Evolutionary conservation across 2,888 invertebrate species (phyloP), one percentile per base, ranked within the genome.

Genomic region (Aporophyla lueneburgensis): DNA sequence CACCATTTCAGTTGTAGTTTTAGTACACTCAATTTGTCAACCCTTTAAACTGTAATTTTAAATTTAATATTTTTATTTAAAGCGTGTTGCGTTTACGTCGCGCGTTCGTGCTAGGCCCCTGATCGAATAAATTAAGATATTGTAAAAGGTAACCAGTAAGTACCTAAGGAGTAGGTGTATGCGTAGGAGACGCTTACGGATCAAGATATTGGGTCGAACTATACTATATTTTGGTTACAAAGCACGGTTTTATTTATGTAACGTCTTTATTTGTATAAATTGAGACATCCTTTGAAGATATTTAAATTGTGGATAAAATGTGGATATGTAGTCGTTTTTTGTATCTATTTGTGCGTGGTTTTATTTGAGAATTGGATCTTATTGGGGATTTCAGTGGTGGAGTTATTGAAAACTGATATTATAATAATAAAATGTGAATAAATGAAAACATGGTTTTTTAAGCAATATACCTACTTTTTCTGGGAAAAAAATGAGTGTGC

Each of bases 131-230:
- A 90, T 87, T 87, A 87, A 89, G 83, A 88, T 88, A 87, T 89
- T 86, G 85, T 88, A 86, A 83, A 88, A 79, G 84, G 79, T 76
- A 80, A 80, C 71, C 78, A 85, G 76, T 77, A 78, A 81, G 74
- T 78, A 84, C 80, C 82, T 80, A 79, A 74, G 53, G 88, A 87
- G 93, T 93, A 90, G 93, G 93, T 87, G 93, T 86, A 72, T 80
- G 93, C 90, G 93, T 93, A 90, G 94, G 93, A 88, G 91, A 89
- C 76, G 84, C 82, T 76, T 65, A 59, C 72, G 62, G 67, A 58
- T 40, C 84, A 80, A 76, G 78, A 80, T 86, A 89, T 89, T 89
- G 85, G 78, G 74, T 66, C 65, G 33, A 76, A 81, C 79, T 74
- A 84, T 81, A 86, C 81, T 66, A 76, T 65, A 78, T 76, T 89